Evolutionary conservation across 2,113 vertebrate genomes (phyloP), one percentile per base, ranked within the genome.

Genomic region (Uria lomvia): DNA sequence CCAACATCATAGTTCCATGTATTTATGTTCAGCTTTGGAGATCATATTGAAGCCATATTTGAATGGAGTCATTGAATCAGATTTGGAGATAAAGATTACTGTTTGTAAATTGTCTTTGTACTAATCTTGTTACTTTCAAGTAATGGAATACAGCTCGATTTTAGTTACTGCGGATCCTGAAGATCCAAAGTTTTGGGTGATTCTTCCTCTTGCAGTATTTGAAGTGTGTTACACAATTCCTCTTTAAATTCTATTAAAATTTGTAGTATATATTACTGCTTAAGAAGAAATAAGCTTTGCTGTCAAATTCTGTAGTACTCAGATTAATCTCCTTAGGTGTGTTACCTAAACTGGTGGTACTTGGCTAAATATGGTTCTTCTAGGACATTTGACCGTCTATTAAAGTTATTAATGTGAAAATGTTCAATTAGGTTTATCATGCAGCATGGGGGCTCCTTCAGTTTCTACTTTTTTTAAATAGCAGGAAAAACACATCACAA

Each of bases 101-200:
- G 6, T 75, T 58, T 12, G 6, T 59, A 47, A 76, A 56, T 38
- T 38, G 15, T 29, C 49, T 86, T 86, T 72, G 43, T 76, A 68
- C 17, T 34, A 32, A 59, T 68, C 29, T 42, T 55, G 30, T 8
- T 15, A 15, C 32, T 75, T 49, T 10, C 2, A 70, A 78, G 20
- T 62, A 21, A 24, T 21, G 24, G 38, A n/a, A 38, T 56, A 38
- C 16, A 90, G 68, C 22, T 67, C 1, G 6, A 36, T 84, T 68
- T 68, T 34, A 68, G 43, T 68, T 91, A 32, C 22, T 89, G 66
- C 23, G 67, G 32, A 40, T 89, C 19, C 55, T n/a, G 24, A 66
- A 42, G 56, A 40, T 26, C 49, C 34, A 18, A 66, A 49, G 56
- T 55, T 30, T 59, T 80, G 73, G 17, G 11, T 0, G 0, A 3